Conservation (phyloP, 2,888 invertebrate genomes). For the Metacarcinus magister region DNA sequence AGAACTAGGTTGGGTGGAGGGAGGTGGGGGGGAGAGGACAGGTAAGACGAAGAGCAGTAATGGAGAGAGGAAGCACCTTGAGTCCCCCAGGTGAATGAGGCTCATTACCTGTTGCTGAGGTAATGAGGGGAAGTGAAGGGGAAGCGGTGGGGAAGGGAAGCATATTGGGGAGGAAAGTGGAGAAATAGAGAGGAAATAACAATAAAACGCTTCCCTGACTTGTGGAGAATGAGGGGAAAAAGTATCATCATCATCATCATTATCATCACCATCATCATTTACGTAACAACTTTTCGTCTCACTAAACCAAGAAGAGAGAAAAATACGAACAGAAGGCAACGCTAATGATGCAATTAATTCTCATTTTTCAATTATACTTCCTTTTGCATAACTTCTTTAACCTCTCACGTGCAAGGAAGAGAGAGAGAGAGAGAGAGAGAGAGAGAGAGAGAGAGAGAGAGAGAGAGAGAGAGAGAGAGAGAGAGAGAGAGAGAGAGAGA, state of each 20-base stretch:
- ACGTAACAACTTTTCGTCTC: not conserved
- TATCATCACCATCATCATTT: not conserved
- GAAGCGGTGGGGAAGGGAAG: not conserved
- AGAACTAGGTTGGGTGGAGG: not conserved
- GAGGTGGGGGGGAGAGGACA: too few relatives aligned
- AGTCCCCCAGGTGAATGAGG: too few relatives aligned
- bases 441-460: not conserved
- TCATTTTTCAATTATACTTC: not conserved
- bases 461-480: too few relatives aligned
- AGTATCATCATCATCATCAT: not conserved
- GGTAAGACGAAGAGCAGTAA: too few relatives aligned
- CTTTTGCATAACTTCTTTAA: not conserved
- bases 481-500: not conserved
- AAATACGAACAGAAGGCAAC: not conserved
- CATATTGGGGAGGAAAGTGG: not conserved
- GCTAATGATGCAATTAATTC: not conserved
- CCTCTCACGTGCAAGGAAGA: not conserved
- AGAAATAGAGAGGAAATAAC: not conserved
- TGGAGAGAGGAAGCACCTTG: too few relatives aligned
- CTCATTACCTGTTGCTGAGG: too few relatives aligned
- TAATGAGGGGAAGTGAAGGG: too few relatives aligned
- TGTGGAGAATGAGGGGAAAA: not conserved
- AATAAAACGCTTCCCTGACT: not conserved
- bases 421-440: constrained; percentile 26
- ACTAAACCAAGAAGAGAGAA: not conserved